Evolutionary conservation across 2,113 vertebrate species (phyloP), one percentile per base, ranked within the genome.

Genomic region (Platysteira castanea): DNA sequence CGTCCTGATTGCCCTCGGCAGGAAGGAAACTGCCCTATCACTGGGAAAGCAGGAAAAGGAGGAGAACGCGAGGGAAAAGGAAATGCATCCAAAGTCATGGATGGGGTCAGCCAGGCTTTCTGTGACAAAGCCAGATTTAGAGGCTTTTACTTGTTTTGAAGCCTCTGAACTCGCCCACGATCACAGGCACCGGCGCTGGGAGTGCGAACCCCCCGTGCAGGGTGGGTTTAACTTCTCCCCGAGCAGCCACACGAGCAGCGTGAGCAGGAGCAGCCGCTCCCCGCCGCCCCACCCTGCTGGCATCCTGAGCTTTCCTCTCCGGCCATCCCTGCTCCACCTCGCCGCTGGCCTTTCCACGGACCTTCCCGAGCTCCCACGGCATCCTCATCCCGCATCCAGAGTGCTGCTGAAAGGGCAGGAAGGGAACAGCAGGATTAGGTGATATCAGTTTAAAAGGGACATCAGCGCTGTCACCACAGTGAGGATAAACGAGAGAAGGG

Each of bases 31-130:
- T 47, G 26, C 54, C 13, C 0, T 21, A 6, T n/a, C 87, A 6
- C n/a, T 7, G 53, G 33, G 71, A 53, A 4, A n/a, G 93, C 85
- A 88, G 93, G 93, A 96, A 85, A 88, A 93, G 84, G 93, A 93
- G 83, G 59, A 56, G 85, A 69, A 22, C 17, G 0, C 44, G 1
- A 33, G 53, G 37, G 67, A 8, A 90, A 89, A 22, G 91, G 93
- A 87, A 79, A 39, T 1, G 21, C 74, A 81, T 1, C 18, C 69
- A 17, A 52, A 87, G 67, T 11, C 33, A 63, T 0, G 5, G 59
- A 39, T 22, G 47, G 74, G 82, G 83, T 74, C 84, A 82, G 22
- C 50, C 74, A 54, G 60, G 31, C 31, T 57, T 47, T 41, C 21
- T 21, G 37, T 6, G 28, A n/a, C 78, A 63, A 27, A 60, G 16